These are phyloP conservation scores for Strix uralensis DNA, from an alignment of 2,113 vertebrate genomes.

Conservation along the genomic window DNA sequence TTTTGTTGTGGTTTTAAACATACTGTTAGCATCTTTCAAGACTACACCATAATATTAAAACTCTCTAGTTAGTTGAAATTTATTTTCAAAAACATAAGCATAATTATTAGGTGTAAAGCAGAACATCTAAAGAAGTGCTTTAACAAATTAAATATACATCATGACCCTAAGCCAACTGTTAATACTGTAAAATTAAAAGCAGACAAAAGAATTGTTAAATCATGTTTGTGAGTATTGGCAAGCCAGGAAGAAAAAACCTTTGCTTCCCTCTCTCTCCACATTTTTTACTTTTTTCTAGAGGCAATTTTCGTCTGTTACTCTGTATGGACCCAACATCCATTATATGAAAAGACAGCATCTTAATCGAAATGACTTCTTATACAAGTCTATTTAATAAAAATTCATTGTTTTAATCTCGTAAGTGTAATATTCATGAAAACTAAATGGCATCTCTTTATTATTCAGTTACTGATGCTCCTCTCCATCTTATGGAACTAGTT, in stretches of 20 bases:
- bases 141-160: not conserved
- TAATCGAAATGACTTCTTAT: constrained; percentile 67
- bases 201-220: not conserved
- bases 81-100: not conserved
- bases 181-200: not conserved
- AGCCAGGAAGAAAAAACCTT: not conserved
- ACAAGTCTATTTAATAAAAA: constrained; percentile 72
- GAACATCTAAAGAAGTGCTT: not conserved
- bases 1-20: not conserved
- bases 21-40: not conserved
- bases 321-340: constrained; percentile 53
- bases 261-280: not conserved
- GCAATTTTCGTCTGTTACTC: constrained; percentile 42
- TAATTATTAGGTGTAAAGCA: not conserved
- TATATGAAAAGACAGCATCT: constrained; percentile 38
- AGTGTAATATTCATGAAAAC: constrained; percentile 68
- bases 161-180: not conserved
- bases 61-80: not conserved
- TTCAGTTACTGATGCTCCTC: constrained; percentile 58
- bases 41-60: not conserved
- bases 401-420: constrained; percentile 68
- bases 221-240: not conserved
- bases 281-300: not conserved
- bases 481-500: constrained; percentile 19
- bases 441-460: constrained; percentile 58